A percentile compares a stretch with the other conserved stretches of the same genome.
These are phyloP conservation scores for Phylloscopus whistleri DNA, from an alignment of 2,113 vertebrate species.

Conservation along the genomic window DNA sequence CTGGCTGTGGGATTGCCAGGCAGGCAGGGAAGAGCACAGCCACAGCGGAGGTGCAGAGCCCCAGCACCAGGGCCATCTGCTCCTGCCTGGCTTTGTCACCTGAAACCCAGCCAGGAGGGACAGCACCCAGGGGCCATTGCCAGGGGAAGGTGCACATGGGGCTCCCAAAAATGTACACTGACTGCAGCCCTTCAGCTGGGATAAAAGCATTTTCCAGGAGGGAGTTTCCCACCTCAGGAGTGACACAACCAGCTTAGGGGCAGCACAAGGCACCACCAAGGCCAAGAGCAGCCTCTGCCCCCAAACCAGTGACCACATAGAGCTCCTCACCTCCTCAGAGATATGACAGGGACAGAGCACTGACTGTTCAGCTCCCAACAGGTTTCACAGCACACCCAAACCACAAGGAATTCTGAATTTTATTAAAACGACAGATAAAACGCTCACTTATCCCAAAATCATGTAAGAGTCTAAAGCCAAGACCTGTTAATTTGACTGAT, in stretches of 20 bases:
- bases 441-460: neutral
- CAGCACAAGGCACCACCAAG: neutral
- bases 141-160: neutral
- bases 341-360: neutral
- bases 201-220: neutral
- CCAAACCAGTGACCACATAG: accelerated
- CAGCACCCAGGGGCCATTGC: neutral
- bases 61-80: neutral
- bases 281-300: neutral
- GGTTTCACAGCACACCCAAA: neutral
- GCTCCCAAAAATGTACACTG: neutral
- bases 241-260: accelerated
- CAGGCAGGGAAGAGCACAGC: neutral
- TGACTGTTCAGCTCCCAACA: neutral
- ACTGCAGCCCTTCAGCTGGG: neutral
- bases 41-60: neutral
- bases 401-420: neutral
- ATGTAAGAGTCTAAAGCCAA: neutral
- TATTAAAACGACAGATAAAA: neutral
- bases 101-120: neutral
- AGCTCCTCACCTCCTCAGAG: neutral
- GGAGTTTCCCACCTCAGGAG: neutral
- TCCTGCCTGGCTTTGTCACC: neutral
- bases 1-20: accelerated
- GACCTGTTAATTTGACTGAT: neutral